These are phyloP conservation scores for Melinaea menophilus DNA, from an alignment of 2,888 invertebrate species.

Conservation along the genomic window DNA sequence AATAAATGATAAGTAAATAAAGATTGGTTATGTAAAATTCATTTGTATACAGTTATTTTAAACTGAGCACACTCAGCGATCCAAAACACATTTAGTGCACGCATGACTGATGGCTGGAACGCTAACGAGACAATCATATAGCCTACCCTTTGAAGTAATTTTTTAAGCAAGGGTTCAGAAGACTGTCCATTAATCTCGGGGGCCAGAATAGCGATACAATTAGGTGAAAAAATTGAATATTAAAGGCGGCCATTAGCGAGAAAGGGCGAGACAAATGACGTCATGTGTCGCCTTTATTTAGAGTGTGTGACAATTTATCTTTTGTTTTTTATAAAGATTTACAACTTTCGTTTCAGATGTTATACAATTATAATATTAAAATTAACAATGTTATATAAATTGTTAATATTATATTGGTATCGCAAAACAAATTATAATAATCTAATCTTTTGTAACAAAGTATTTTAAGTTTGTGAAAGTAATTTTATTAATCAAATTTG, in stretches of 20 bases:
- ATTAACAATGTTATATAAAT: no score
- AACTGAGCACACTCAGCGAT: conserved; percentile 41
- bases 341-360: neutral
- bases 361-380: no score
- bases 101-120: conserved; percentile 62
- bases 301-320: conserved; percentile 23
- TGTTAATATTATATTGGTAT: no score
- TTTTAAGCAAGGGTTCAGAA: conserved; percentile 61
- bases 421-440: no score
- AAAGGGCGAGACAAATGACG: conserved; percentile 43
- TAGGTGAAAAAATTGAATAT: conserved; percentile 57
- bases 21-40: conserved; percentile 11
- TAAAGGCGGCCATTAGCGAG: conserved; percentile 46
- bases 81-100: conserved; percentile 54
- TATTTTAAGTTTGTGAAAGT: no score
- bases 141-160: conserved; percentile 59
- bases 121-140: conserved; percentile 64
- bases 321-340: conserved; percentile 14
- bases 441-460: no score
- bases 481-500: no score
- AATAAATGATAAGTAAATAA: neutral
- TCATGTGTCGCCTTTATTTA: conserved; percentile 26
- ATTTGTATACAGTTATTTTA: conserved; percentile 32
- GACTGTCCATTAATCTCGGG: conserved; percentile 58
- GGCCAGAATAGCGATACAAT: conserved; percentile 45